These are phyloP conservation scores for Aphis gossypii DNA, from an alignment of 1,140 invertebrate genomes.

Conservation along the genomic window DNA sequence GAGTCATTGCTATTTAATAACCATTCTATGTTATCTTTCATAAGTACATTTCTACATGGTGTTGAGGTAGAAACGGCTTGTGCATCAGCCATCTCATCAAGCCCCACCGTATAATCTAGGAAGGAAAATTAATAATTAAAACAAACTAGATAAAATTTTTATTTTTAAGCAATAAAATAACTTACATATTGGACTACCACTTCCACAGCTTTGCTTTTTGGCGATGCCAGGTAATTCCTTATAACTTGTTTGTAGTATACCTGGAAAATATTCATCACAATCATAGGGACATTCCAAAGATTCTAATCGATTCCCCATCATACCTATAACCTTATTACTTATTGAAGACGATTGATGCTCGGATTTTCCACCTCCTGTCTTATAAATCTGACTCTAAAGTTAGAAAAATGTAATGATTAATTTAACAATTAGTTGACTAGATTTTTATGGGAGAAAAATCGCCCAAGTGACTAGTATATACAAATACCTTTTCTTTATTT, in stretches of 20 bases:
- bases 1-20: too few species aligned
- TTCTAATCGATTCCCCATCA: not conserved
- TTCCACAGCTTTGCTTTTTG: not conserved
- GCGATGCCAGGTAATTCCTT: not conserved
- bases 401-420: not conserved
- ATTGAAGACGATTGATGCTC: not conserved
- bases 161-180: not conserved
- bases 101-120: not conserved
- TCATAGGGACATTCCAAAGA: not conserved
- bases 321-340: not conserved
- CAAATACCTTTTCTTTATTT: not conserved
- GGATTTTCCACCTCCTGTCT: not conserved
- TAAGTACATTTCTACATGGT: too few species aligned
- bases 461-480: not conserved
- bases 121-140: not conserved
- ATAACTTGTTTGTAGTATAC: not conserved
- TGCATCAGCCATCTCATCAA: too few species aligned
- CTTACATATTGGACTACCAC: not conserved
- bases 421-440: not conserved
- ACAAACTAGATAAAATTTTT: not conserved
- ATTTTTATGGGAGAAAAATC: not conserved
- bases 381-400: not conserved
- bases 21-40: too few species aligned
- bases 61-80: too few species aligned
- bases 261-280: not conserved